Evolutionary conservation across 2,888 invertebrate species (phyloP).

Genomic region (Perizoma flavofasciatum): DNA sequence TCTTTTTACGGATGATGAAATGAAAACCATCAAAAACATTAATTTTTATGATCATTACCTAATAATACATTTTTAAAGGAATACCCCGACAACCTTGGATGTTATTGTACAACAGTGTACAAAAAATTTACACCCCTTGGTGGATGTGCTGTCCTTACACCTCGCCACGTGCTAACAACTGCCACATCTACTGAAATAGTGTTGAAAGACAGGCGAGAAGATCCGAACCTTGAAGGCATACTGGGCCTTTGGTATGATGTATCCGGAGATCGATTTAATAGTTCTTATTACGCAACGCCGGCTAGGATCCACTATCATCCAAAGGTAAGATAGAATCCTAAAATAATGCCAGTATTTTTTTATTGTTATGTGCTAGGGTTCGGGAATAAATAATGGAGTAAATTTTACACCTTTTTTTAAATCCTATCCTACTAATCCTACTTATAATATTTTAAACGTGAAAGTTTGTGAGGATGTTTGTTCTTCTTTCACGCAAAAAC

Average conservation of each 20-base stretch:
- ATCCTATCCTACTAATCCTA: too few species aligned
- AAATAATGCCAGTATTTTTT: too few species aligned
- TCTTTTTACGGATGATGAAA: too few species aligned
- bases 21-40: too few species aligned
- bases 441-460: too few species aligned
- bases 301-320: constrained; percentile 59
- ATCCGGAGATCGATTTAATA: constrained; percentile 37
- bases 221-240: constrained; percentile 36
- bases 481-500: too few species aligned
- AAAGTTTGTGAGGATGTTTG: too few species aligned
- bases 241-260: constrained; percentile 61
- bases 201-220: constrained; percentile 37
- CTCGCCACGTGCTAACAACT: constrained; percentile 57
- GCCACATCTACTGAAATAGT: constrained; percentile 57
- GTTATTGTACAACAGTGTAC: constrained; percentile 56
- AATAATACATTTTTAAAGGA: constrained; percentile 10
- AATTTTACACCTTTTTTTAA: too few species aligned
- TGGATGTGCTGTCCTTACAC: constrained; percentile 55
- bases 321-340: constrained; percentile 36
- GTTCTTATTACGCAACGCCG: constrained; percentile 50
- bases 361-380: too few species aligned
- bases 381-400: too few species aligned
- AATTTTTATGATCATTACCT: too few species aligned
- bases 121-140: constrained; percentile 42
- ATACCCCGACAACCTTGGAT: constrained; percentile 37